Conservation (phyloP, 2,797 vertebrate genomes). For the Leptatherina wallacei region DNA sequence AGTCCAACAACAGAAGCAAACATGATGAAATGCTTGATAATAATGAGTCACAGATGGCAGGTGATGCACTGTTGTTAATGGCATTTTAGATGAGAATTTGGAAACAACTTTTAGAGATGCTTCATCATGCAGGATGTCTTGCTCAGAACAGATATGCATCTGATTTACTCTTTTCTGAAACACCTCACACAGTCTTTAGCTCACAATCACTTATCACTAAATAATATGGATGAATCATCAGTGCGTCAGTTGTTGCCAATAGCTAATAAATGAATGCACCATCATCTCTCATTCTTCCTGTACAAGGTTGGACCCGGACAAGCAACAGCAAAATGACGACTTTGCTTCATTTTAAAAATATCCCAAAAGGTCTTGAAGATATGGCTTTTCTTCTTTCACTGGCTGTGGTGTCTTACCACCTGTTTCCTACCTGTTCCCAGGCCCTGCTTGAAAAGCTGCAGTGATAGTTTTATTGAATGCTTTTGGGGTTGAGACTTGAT, state of each 20-base stretch:
- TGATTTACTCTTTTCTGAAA: conserved; percentile 3
- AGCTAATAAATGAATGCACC: neutral
- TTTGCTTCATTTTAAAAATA: neutral
- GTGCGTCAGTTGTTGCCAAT: neutral
- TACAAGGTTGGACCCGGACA: neutral
- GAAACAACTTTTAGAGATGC: conserved; percentile 27
- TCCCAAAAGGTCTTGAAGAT: too few species aligned
- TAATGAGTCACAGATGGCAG: conserved; percentile 20
- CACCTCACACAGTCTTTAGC: neutral
- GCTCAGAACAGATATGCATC: conserved; percentile 12
- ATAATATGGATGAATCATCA: neutral
- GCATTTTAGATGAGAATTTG: conserved; percentile 23
- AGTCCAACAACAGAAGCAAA: conserved; percentile 3
- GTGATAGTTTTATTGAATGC: conserved; percentile 26
- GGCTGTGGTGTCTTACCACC: conserved; percentile 8
- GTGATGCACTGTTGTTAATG: conserved; percentile 14
- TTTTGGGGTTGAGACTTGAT: conserved; percentile 10
- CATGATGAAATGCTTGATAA: neutral
- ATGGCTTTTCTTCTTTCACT: too few species aligned
- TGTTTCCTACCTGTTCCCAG: conserved; percentile 31
- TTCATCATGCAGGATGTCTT: conserved; percentile 15
- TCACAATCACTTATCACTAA: neutral
- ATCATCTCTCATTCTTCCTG: neutral
- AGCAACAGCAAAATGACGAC: neutral
- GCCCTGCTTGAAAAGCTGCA: conserved; percentile 17